Base-by-base conservation (phyloP, 1,140 invertebrate species). In the Drosophila pseudoananassae region DNA sequence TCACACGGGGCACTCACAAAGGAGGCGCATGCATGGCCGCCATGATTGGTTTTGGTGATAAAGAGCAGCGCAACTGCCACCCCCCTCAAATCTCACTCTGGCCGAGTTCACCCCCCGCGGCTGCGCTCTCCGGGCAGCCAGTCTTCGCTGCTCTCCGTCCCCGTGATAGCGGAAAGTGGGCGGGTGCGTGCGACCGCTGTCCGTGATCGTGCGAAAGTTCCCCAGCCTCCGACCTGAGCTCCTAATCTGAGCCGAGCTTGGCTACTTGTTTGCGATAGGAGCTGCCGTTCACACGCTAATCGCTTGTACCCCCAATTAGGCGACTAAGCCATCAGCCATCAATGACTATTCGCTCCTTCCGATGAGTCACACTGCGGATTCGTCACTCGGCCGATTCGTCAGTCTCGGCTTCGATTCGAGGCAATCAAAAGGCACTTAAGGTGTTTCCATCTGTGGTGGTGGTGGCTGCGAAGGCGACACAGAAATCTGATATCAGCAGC, bases 21-120 rank as follows among this genome's bases (percentile, higher is more conserved):
- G 66, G 61, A 70, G 50, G 51, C 56, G 69, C 40, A 71, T 55
- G 31, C 65, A 61, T 55, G 65, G 65, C 82, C 82, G 82, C 82
- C 82, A 85, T 85, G 59, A 81, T 77, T 68, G 76, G 75, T 85
- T 82, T 78, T 38, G 77, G 66, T 78, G 65, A 82, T 88, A 85
- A 85, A 88, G 60, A 61, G 47, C 20, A 40, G 40, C 47, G 20
- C 54, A 72, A 54, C 70, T 63, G 50, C 65, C 57, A 63, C 54
- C 36, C 69, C 14, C 0, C 15, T 43, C 1, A 15, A 17, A 43
- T 65, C 64, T 80, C 14, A 17, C 25, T 49, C 52, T 36, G 25
- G 63, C 27, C 15, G 15, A 53, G 59, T 57, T 66, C 55, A 58
- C 72, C 49, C 46, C 51, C 55, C 61, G 63, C 49, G 69, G 61